Base-by-base conservation (phyloP, 2,888 invertebrate genomes). In the Colletes collaris region DNA sequence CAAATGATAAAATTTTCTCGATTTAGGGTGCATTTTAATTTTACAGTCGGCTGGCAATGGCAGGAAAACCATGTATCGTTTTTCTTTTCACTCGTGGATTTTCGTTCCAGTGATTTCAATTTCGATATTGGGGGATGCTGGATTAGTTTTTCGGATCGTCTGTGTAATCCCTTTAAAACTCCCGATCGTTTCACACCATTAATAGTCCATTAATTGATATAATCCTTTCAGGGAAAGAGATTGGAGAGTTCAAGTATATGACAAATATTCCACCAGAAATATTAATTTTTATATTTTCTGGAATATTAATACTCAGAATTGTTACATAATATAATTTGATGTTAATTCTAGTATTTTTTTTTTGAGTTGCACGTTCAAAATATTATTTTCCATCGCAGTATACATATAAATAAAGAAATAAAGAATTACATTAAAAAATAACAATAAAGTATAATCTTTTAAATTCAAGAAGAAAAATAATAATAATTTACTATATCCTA, bases 61-160 rank as follows among this genome's bases (percentile, higher is more conserved):
- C n/a, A 49, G 64, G 46, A 35, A 44, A 44, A 27, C 40, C 65
- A 19, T 27, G 65, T 8, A 53, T 66, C 53, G 66, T 65, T 71
- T 66, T 53, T 27, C 76, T 62, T 58, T 63, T 67, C 63, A 56
- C 49, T 59, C 72, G 67, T 49, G 27, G 60, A 70, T 71, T 71
- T 71, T 76, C 65, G 60, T 70, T 60, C 52, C 16, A 66, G 52
- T 4, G 6, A 6, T 56, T 72, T 67, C 76, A 77, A 77, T 72
- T 67, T 60, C 72, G 76, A 60, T 71, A 60, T 71, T 60, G 71
- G 11, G 19, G 16, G 37, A 64, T 64, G 62, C n/a, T 10, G 68
- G 55, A 74, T 74, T 44, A 59, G 19, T 63, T 52, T 64, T 40
- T 44, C n/a, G 46, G 37, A 27, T 49, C 16, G 53, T 19, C 35